phyloP scores from a whole-genome alignment of 2,888 invertebrate species.

The Apotomis capreana region DNA sequence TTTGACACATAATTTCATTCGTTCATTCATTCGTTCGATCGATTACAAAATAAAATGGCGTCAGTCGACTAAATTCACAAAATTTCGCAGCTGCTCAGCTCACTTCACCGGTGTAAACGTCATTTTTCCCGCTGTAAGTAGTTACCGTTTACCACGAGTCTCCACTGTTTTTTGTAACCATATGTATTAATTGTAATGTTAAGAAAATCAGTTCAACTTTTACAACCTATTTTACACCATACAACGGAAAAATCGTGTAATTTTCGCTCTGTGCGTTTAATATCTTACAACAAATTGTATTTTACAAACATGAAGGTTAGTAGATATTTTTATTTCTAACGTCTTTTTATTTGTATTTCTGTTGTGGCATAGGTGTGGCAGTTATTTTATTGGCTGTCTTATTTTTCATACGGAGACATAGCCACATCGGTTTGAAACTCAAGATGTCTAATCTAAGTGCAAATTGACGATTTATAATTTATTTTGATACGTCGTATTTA shows the following conservation, averaged over 20 bases:
- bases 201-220: constrained; percentile 22
- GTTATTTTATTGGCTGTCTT: too few species aligned
- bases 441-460: too few species aligned
- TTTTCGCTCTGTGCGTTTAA: neutral
- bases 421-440: too few species aligned
- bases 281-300: constrained; percentile 15
- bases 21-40: neutral
- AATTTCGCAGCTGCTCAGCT: neutral
- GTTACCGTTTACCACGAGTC: constrained; percentile 6
- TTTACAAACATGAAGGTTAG: constrained; percentile 40
- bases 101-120: neutral
- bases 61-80: too few species aligned
- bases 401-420: too few species aligned
- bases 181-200: constrained; percentile 32
- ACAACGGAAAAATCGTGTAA: constrained; percentile 1
- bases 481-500: too few species aligned
- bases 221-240: constrained; percentile 16
- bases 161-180: constrained; percentile 4
- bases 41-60: constrained; percentile 6
- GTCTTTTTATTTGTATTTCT: too few species aligned
- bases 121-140: constrained; percentile 27
- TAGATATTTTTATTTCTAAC: neutral
- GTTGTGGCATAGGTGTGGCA: too few species aligned
- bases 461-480: too few species aligned
- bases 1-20: neutral